Evolutionary conservation across 1,140 invertebrate species (phyloP), one percentile per base, ranked within the genome.

Genomic region (Neelides sp.): DNA sequence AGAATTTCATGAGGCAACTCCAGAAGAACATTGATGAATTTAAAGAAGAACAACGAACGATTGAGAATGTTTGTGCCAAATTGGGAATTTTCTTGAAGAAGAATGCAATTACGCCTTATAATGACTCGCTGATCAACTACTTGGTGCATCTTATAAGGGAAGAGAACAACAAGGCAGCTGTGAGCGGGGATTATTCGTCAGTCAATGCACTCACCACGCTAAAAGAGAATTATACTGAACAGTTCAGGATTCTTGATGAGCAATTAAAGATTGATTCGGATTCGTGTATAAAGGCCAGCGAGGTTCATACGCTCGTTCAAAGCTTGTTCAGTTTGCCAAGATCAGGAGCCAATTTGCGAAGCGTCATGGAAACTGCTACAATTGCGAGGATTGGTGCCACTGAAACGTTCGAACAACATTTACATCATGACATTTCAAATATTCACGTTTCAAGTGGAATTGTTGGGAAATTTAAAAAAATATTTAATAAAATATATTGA

Each of bases 81-180:
- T 57, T 59, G 20, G 57, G 7, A 1, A 1, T 2, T 24, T 58
- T 54, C 53, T 28, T 59, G 20, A 53, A 49, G 26, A 1, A 2
- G 1, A 59, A 59, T 53, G 55, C 55, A 12, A 59, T 59, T 15
- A 40, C 45, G 2, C 43, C 55, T 15, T 59, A 58, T 24, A 59
- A 59, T 30, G 57, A 59, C 34, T 36, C 39, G 1, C 12, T 58
- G 34, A 22, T 2, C 1, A 27, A 40, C 3, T 59, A 59, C 26
- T 26, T 58, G 30, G 39, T 58, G 10, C 24, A 43, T 19, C 24
- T 59, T 1, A 59, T 59, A 39, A 3, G 8, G 7, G 30, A 44
- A 30, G 54, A 56, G 24, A 45, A 37, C 22, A 35, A 54, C 10
- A 54, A 50, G n/a, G 24, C 27, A 8, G n/a, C 7, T 19, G 15